phyloP scores from a whole-genome alignment of 2,888 invertebrate genomes.

The Microdon myrmicae region DNA sequence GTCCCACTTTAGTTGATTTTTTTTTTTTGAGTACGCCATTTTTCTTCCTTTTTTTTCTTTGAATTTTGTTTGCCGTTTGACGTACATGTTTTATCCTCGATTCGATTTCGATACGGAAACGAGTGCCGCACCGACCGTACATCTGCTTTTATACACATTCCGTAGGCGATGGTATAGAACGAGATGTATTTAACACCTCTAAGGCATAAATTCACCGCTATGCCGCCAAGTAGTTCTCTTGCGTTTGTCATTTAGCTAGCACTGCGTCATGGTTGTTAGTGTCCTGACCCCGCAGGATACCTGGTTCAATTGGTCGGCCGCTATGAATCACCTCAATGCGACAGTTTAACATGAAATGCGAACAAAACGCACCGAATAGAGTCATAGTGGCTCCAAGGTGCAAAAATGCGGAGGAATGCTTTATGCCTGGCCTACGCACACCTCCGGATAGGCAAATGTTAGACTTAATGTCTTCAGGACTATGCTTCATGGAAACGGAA shows the following conservation, averaged over 20 bases:
- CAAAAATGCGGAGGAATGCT: constrained; percentile 31
- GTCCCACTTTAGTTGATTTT: too few species aligned
- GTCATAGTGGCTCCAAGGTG: constrained; percentile 15
- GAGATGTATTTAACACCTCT: constrained; percentile 49
- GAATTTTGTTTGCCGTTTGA: too few species aligned
- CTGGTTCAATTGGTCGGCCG: constrained; percentile 32
- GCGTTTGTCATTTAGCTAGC: constrained; percentile 42
- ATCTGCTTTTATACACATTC: too few species aligned
- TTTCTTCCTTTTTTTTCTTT: too few species aligned
- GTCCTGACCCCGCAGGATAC: constrained; percentile 44
- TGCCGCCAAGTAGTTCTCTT: constrained; percentile 40
- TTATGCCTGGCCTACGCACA: constrained; percentile 31
- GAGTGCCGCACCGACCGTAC: constrained; percentile 14
- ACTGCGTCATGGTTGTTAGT: constrained; percentile 9
- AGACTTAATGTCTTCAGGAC: constrained; percentile 11
- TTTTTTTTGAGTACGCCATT: too few species aligned
- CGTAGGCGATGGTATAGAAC: too few species aligned
- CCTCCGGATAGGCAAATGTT: constrained; percentile 36
- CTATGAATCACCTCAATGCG: constrained; percentile 53
- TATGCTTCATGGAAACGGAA: constrained; percentile 5
- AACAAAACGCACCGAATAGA: constrained; percentile 40
- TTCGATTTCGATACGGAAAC: constrained; percentile 18
- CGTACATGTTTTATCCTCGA: too few species aligned
- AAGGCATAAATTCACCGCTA: constrained; percentile 42
- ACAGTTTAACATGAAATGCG: constrained; percentile 54